Evolutionary conservation across 2,888 invertebrate genomes (phyloP).

Genomic region (Drosophila cracens): DNA sequence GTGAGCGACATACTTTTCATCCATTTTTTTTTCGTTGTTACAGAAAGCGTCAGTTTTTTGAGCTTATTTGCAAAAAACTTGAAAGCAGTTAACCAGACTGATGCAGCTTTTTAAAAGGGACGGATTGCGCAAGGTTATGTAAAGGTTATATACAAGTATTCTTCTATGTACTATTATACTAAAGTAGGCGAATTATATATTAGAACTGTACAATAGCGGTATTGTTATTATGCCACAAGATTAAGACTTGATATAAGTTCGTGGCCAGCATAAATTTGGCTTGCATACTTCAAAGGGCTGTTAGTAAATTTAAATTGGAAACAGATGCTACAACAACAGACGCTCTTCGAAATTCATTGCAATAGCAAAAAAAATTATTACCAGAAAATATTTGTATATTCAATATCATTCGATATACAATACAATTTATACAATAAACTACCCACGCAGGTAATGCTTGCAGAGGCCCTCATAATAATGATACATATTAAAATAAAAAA

Average conservation of each 20-base stretch:
- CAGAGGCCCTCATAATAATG: neutral
- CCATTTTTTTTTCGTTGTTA: conserved; percentile 19
- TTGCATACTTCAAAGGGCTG: neutral
- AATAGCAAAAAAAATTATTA: neutral
- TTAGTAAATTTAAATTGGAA: neutral
- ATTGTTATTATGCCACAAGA: neutral
- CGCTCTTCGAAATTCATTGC: neutral
- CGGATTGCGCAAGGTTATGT: conserved; percentile 1
- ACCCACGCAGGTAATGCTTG: neutral
- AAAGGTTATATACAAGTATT: neutral
- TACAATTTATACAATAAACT: neutral
- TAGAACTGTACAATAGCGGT: neutral
- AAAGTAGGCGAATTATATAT: neutral
- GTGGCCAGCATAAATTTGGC: too few relatives aligned
- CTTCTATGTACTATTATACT: neutral
- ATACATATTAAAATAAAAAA: neutral
- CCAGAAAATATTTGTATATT: neutral
- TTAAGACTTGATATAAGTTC: too few relatives aligned
- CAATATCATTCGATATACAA: neutral
- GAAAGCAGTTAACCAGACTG: conserved; percentile 58
- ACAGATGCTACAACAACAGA: neutral
- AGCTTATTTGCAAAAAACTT: conserved; percentile 58
- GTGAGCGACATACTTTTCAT: neutral
- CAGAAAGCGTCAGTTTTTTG: conserved; percentile 35
- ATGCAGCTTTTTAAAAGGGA: conserved; percentile 7